Evolutionary conservation across 2,888 invertebrate species (phyloP).

Genomic region (Archips crataeganus): DNA sequence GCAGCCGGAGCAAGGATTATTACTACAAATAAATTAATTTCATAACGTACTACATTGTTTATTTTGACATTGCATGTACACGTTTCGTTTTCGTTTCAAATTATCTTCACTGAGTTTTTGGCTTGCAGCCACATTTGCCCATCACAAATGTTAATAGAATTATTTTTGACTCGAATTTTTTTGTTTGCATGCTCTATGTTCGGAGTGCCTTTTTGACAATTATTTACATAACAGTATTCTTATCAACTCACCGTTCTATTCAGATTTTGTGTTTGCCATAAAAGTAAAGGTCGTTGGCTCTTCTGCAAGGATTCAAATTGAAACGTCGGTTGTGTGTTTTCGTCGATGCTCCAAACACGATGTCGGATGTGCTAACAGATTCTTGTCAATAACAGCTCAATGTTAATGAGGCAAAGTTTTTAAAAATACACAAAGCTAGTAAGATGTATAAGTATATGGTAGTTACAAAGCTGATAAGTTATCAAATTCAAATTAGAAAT

Average conservation of each 20-base stretch:
- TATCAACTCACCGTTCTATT: constrained; percentile 15
- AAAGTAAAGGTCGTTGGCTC: constrained; percentile 36
- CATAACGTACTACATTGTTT: constrained; percentile 41
- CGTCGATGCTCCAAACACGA: constrained; percentile 12
- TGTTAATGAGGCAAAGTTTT: constrained; percentile 25
- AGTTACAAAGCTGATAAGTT: neutral
- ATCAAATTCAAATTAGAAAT: constrained; percentile 8
- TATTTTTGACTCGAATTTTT: constrained; percentile 14
- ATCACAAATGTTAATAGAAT: constrained; percentile 22
- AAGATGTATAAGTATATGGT: neutral
- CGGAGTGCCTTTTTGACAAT: constrained; percentile 14
- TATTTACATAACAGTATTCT: constrained; percentile 28
- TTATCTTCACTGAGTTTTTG: constrained; percentile 24
- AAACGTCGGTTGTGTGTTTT: constrained; percentile 25
- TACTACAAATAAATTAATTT: constrained; percentile 40
- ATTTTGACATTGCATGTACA: constrained; percentile 34
- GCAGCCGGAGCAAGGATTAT: constrained; percentile 49
- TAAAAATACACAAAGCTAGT: neutral
- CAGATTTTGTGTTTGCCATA: constrained; percentile 7
- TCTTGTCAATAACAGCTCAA: constrained; percentile 33
- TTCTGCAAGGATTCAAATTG: constrained; percentile 17
- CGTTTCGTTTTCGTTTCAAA: constrained; percentile 24
- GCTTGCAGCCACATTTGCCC: constrained; percentile 29
- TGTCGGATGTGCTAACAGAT: constrained; percentile 25
- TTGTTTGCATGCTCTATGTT: constrained; percentile 20